A percentile compares a stretch with the other conserved stretches of the same genome.
Conservation (phyloP, 2,113 vertebrate species). For the Erinaceus europaeus region DNA sequence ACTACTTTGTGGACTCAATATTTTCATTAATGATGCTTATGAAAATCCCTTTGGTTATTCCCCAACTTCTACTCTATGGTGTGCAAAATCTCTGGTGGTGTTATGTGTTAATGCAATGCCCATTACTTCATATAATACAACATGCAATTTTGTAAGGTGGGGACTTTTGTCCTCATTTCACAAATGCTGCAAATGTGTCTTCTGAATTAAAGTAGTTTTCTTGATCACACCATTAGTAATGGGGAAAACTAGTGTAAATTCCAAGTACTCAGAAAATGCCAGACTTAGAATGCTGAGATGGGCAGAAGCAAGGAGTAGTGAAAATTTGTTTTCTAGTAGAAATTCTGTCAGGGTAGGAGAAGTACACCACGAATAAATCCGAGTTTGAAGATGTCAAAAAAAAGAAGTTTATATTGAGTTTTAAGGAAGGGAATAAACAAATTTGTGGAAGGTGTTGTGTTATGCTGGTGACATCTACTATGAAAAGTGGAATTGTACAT, state of each 20-base stretch:
- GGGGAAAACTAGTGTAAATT: neutral
- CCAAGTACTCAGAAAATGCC: neutral
- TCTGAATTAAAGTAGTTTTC: neutral
- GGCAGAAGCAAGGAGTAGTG: accelerated
- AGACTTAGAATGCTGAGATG: neutral
- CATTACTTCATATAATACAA: neutral
- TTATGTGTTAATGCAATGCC: neutral
- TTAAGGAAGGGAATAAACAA: neutral
- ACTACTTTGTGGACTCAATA: neutral
- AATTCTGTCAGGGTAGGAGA: neutral
- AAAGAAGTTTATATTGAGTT: neutral
- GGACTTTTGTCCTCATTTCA: neutral
- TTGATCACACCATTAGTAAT: conserved; percentile 1
- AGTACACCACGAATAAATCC: neutral
- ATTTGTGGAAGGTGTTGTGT: too few relatives aligned
- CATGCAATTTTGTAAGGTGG: neutral
- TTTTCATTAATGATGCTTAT: neutral
- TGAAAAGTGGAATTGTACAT: too few relatives aligned
- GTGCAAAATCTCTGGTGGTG: neutral
- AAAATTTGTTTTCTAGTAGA: neutral
- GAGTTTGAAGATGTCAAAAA: neutral
- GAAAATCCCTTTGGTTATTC: neutral
- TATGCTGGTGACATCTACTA: too few relatives aligned
- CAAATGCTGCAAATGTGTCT: conserved; percentile 7
- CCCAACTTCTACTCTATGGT: neutral